Base-by-base conservation (phyloP, 2,113 vertebrate species). In the Drymodes brunneopygia region DNA sequence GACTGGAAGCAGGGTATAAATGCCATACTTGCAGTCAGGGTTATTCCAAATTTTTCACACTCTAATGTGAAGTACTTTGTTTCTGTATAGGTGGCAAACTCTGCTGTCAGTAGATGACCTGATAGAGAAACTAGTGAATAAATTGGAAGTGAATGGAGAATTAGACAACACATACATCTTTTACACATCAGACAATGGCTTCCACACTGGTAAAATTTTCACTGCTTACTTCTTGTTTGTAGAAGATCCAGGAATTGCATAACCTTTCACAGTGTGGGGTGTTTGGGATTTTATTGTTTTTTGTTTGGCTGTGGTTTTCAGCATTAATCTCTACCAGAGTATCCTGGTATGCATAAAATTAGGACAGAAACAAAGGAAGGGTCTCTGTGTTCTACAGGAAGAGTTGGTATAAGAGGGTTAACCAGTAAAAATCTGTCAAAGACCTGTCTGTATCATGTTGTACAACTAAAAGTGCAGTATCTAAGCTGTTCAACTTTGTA, bases 131-230 rank as follows among this genome's bases (percentile, higher is more conserved):
- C 88, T 99, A n/a, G 97, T 99, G 83, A 99, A 98, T 96, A 98
- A 98, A 61, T 70, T 99, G 91, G 98, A 99, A 82, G 90, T 93
- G 82, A 98, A 98, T 13, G 98, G 98, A 53, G 99, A 99, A 85
- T 96, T 99, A 44, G 97, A 99, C 87, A 98, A 99, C 96, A 99
- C 99, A 0, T 99, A 99, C 87, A 97, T 99, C 96, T 98, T 99
- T 84, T 99, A 99, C 72, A 99, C 99, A 27, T 99, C 99, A 15
- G 99, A 99, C 96, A 99, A 99, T 15, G 99, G 99, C 81, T 99
- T 98, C 96, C 99, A 99, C 96, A 99, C 99, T 82, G 99, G 99
- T 99, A 95, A 70, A 65, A 44, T 16, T 77, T 82, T 92, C 12
- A 47, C 38, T 82, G 36, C 45, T 56, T 89, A 45, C n/a, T 82